Evolutionary conservation across 2,797 vertebrate species (phyloP), one percentile per base, ranked within the genome.

Genomic region (Silurus lanzhouensis): DNA sequence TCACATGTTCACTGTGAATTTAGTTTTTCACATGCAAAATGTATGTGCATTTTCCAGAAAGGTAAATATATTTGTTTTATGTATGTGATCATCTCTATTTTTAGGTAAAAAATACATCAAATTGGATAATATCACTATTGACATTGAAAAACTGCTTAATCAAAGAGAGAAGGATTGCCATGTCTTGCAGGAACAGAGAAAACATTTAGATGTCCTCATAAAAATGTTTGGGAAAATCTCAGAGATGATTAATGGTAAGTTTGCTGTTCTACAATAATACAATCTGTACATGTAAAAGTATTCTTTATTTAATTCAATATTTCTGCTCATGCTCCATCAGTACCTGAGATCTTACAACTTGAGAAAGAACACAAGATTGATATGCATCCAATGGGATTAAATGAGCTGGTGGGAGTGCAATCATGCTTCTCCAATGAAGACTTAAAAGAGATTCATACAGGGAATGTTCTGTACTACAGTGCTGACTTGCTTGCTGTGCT

Each of bases 141-240:
- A 87, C 55, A 81, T 85, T 0, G 90, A 92, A 0, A 9, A 0
- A 0, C 67, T 96, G 81, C 80, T 96, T 82, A 44, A 84, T 82
- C 92, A 91, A 88, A 92, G 95, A 90, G 83, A 94, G 78, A 81
- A 83, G 31, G 94, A 95, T 2, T 0, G 92, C 3, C 25, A 88
- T 1, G 55, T 1, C 20, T 90, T 95, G 82, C 0, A 1, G 7
- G 87, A 87, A 78, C 90, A 90, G 20, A 92, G 52, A 52, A 27
- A 88, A 63, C 83, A 93, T 84, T 90, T 95, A 15, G 91, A 89
- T 0, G 88, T 90, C 0, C 92, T 96, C 71, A 91, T 95, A 25
- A 95, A 95, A 84, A 96, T 95, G 95, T 81, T 94, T 22, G 88
- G 88, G 6, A 95, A 94, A 88, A 92, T 95, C 46, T 87, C 86